Conservation (phyloP, 1,140 invertebrate species). For the Cotesia typhae region DNA sequence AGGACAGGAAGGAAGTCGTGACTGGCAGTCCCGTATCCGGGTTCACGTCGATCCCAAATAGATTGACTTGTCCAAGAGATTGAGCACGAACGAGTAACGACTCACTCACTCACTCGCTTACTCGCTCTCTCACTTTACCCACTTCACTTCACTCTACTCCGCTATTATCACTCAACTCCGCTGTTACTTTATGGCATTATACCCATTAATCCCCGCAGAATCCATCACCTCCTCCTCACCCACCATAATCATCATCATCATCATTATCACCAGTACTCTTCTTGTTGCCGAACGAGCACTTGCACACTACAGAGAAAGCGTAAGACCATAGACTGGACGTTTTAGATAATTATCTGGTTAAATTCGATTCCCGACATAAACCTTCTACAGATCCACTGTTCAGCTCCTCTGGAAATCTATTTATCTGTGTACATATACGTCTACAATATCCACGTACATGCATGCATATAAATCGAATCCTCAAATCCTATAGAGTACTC, state of each 20-base stretch:
- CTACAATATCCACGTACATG: too few relatives aligned
- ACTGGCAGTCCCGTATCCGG: constrained; percentile 23
- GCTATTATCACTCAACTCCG: constrained; percentile 15
- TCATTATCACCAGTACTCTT: too few relatives aligned
- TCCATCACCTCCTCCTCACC: not conserved
- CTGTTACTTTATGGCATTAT: constrained; percentile 30
- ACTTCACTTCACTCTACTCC: not conserved
- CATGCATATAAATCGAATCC: too few relatives aligned
- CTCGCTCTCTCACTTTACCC: not conserved
- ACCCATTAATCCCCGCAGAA: constrained; percentile 26
- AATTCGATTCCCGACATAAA: not conserved
- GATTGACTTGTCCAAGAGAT: constrained; percentile 28
- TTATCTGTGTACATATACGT: too few relatives aligned
- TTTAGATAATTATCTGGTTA: not conserved
- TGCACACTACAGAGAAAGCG: not conserved
- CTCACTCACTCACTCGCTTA: not conserved
- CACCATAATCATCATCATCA: too few relatives aligned
- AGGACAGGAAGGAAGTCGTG: constrained; percentile 27
- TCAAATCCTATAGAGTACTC: not conserved
- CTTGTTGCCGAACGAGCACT: too few relatives aligned
- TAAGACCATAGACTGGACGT: not conserved
- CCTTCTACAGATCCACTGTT: not conserved
- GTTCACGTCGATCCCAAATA: constrained; percentile 17
- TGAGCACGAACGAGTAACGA: constrained; percentile 9
- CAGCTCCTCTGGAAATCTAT: too few relatives aligned